phyloP scores from a whole-genome alignment of 2,888 invertebrate species.

The Oasisia sp. region DNA sequence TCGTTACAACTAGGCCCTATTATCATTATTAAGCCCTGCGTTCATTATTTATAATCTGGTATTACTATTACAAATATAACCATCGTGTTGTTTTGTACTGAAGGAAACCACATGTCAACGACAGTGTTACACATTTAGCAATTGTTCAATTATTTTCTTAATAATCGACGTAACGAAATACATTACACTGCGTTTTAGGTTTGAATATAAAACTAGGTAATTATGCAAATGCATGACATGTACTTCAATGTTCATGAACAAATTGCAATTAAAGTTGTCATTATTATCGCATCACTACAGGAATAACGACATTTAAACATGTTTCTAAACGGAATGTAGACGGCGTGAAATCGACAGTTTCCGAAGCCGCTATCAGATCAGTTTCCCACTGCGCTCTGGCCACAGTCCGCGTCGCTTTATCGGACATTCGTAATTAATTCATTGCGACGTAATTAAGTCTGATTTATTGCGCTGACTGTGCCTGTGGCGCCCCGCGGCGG shows the following conservation, averaged over 20 bases:
- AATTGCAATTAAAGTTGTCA: neutral
- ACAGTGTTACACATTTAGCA: too few relatives aligned
- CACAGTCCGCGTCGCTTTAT: neutral
- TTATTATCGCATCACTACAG: conserved; percentile 9
- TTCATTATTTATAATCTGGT: too few relatives aligned
- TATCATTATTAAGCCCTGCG: too few relatives aligned
- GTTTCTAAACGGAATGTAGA: neutral
- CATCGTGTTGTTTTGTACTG: too few relatives aligned
- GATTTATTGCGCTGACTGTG: neutral
- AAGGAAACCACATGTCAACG: too few relatives aligned
- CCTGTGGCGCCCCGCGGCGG: neutral
- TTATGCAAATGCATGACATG: neutral
- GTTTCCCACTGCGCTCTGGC: neutral
- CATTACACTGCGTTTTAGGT: too few relatives aligned
- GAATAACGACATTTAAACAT: neutral
- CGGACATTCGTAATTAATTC: conserved; percentile 3
- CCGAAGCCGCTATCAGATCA: neutral
- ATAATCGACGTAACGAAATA: too few relatives aligned
- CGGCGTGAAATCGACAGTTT: neutral
- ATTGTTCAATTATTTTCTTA: too few relatives aligned
- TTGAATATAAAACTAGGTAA: neutral
- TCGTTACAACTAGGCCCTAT: too few relatives aligned
- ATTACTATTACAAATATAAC: too few relatives aligned
- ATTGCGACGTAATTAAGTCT: neutral
- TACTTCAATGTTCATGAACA: neutral